phyloP scores from a whole-genome alignment of 2,888 invertebrate genomes.

The Thymelicus acteon region DNA sequence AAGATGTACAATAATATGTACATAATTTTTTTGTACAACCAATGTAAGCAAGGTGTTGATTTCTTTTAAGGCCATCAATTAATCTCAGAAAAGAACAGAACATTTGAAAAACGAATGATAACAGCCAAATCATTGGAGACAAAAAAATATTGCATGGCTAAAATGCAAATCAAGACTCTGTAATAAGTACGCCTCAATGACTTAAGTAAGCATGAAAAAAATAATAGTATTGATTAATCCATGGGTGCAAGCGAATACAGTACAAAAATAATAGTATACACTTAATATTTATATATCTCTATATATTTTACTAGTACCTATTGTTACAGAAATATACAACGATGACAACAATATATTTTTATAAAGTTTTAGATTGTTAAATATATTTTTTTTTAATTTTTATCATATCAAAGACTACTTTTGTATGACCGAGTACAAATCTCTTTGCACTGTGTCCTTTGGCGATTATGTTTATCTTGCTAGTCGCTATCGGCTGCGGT shows the following conservation, averaged over 20 bases:
- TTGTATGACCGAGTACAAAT: slow-evolving; percentile 47
- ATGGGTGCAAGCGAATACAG: slow-evolving; percentile 57
- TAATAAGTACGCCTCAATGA: neutral
- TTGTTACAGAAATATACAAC: slow-evolving; percentile 72
- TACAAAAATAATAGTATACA: slow-evolving; percentile 59
- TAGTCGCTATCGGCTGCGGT: neutral
- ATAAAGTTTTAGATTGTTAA: slow-evolving; percentile 65
- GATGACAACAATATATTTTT: slow-evolving; percentile 79
- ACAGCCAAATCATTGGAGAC: neutral
- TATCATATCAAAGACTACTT: slow-evolving; percentile 72
- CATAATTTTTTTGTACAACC: neutral
- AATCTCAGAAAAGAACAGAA: neutral
- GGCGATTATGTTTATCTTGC: neutral
- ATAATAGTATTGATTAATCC: slow-evolving; percentile 40
- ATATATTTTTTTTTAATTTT: slow-evolving; percentile 50
- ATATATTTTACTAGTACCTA: slow-evolving; percentile 55
- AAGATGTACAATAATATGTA: neutral
- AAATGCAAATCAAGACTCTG: neutral
- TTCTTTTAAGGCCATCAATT: neutral
- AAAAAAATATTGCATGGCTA: neutral
- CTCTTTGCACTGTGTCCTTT: slow-evolving; percentile 1
- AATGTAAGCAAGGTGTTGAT: neutral
- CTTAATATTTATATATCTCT: slow-evolving; percentile 47
- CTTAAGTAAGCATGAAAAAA: neutral
- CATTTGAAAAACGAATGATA: neutral